phyloP scores from a whole-genome alignment of 2,797 vertebrate genomes.

The Anguilla pacifica region DNA sequence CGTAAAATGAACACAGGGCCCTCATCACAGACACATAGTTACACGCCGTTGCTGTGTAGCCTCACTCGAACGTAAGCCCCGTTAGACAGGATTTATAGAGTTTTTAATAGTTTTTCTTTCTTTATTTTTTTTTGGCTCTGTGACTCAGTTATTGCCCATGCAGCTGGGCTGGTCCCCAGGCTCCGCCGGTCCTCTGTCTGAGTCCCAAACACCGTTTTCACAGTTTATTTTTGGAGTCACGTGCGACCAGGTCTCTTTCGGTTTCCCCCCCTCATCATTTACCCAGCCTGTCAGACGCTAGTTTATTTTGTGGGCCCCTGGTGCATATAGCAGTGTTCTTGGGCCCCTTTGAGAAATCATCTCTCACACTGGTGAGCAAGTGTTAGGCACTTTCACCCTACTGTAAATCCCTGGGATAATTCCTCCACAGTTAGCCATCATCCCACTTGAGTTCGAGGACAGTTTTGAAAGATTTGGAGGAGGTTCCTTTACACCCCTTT shows the following conservation, averaged over 20 bases:
- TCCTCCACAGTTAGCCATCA: slow-evolving; percentile 58
- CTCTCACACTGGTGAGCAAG: slow-evolving; percentile 60
- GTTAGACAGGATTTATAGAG: neutral
- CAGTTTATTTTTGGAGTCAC: slow-evolving; percentile 23
- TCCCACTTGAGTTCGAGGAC: slow-evolving; percentile 60
- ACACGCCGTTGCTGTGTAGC: neutral
- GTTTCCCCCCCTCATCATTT: slow-evolving; percentile 49
- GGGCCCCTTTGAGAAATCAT: slow-evolving; percentile 41
- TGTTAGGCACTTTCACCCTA: slow-evolving; percentile 57
- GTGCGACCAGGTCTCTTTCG: slow-evolving; percentile 18
- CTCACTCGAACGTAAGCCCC: neutral
- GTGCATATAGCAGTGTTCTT: slow-evolving; percentile 30
- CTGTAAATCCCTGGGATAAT: slow-evolving; percentile 45
- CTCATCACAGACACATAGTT: neutral
- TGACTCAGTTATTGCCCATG: neutral
- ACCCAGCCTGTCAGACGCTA: slow-evolving; percentile 45
- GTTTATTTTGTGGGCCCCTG: slow-evolving; percentile 46
- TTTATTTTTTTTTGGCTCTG: neutral
- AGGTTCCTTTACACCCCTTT: slow-evolving; percentile 28
- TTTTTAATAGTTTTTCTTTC: neutral
- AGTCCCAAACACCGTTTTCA: slow-evolving; percentile 8
- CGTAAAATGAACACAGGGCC: neutral
- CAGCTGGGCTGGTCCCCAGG: neutral
- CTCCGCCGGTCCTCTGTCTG: neutral
- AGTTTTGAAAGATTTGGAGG: slow-evolving; percentile 58